Conservation (phyloP, 2,797 vertebrate genomes). For the Sebastiscus albofasciatus region DNA sequence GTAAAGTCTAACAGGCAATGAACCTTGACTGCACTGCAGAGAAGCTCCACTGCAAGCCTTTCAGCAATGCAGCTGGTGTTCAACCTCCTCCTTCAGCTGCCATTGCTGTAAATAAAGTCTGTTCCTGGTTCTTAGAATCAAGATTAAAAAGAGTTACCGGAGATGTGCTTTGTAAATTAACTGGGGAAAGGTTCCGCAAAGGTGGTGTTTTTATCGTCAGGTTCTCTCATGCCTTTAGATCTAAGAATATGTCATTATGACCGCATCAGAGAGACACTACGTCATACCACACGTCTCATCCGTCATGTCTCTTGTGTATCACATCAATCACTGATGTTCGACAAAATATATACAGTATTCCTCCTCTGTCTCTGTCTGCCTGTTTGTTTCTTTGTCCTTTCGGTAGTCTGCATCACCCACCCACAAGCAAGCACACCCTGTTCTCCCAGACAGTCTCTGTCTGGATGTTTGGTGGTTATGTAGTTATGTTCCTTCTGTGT, state of each 20-base stretch:
- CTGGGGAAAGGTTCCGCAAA: neutral
- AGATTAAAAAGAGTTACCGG: neutral
- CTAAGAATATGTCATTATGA: constrained; percentile 1
- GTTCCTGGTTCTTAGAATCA: neutral
- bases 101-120: neutral
- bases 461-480: neutral
- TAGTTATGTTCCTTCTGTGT: neutral
- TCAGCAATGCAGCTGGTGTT: neutral
- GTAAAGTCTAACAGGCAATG: neutral
- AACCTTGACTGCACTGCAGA: neutral
- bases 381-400: constrained; percentile 21
- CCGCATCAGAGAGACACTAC: neutral
- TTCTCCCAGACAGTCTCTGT: neutral
- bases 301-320: neutral
- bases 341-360: neutral
- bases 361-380: neutral
- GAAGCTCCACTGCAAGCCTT: neutral
- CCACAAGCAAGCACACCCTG: neutral
- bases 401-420: neutral
- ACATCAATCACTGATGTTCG: constrained; percentile 26
- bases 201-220: neutral
- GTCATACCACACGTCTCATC: constrained; percentile 5
- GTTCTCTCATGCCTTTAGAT: neutral
- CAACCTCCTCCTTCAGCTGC: neutral
- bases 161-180: neutral